Percentiles rank a stretch among this genome's conserved stretches.
Evolutionary conservation across 1,140 invertebrate genomes (phyloP).

Genomic region (Apis mellifera): Amel_HAv3.1 CM009933.2:8729001-8729500

Average conservation of each 20-base stretch:
- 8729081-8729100: not conserved
- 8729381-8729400: slow-evolving; percentile 30
- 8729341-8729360: not conserved
- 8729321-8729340: too few relatives aligned
- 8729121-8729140: not conserved
- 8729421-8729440: slow-evolving; percentile 16
- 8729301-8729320: too few relatives aligned
- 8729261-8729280: too few relatives aligned
- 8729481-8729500: not conserved
- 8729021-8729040: not conserved
- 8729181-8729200: too few relatives aligned
- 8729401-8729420: slow-evolving; percentile 37
- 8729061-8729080: not conserved
- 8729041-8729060: not conserved
- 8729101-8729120: not conserved
- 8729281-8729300: too few relatives aligned
- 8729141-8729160: too few relatives aligned
- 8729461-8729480: not conserved
- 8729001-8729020: not conserved
- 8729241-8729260: too few relatives aligned
- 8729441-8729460: slow-evolving; percentile 4
- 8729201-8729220: too few relatives aligned
- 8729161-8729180: too few relatives aligned
- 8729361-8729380: slow-evolving; percentile 33
- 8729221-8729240: too few relatives aligned